phyloP scores from a whole-genome alignment of 2,797 vertebrate species.

The Pangasius sanitwongsei region DNA sequence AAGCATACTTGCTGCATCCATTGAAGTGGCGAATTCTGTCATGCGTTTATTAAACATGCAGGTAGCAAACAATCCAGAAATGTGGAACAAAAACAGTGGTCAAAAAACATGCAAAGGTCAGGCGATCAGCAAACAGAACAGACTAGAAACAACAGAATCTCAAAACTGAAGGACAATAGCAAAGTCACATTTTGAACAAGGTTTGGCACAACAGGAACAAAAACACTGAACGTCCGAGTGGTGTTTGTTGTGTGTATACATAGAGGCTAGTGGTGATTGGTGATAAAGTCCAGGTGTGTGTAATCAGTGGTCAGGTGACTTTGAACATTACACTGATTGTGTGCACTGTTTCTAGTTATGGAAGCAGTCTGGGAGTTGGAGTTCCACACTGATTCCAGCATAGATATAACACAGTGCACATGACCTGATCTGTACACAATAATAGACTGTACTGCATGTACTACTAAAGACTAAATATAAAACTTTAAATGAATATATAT shows the following conservation, averaged over 20 bases:
- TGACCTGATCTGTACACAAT: neutral
- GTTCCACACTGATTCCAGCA: neutral
- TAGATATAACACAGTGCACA: neutral
- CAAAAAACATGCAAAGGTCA: neutral
- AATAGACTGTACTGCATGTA: neutral
- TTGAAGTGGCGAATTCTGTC: neutral
- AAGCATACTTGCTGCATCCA: neutral
- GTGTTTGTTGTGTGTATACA: neutral
- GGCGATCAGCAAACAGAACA: neutral
- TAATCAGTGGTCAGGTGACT: neutral
- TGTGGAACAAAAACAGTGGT: neutral
- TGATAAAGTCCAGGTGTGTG: neutral
- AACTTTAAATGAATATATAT: neutral
- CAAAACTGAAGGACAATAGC: neutral
- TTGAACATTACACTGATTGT: neutral
- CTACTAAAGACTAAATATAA: neutral
- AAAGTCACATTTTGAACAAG: neutral
- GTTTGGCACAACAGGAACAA: neutral
- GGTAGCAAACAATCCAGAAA: neutral
- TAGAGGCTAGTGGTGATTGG: neutral
- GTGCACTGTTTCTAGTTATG: neutral
- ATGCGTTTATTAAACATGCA: neutral
- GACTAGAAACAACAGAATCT: neutral
- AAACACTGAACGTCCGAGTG: neutral
- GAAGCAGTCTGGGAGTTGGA: neutral